These are phyloP conservation scores for Sander lucioperca DNA, from an alignment of 2,113 vertebrate genomes.

Conservation along the genomic window DNA sequence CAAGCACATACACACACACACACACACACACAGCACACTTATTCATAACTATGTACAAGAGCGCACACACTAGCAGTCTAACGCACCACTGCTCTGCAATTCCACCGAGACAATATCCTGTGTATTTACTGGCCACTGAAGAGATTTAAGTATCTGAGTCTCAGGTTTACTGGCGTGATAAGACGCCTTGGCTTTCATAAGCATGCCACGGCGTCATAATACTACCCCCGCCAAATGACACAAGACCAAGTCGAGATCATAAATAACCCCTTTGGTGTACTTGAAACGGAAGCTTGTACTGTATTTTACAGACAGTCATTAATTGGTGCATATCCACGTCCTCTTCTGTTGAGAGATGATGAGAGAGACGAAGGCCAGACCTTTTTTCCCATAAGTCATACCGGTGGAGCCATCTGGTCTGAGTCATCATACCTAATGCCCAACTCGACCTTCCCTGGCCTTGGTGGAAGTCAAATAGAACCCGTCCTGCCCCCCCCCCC, in stretches of 20 bases:
- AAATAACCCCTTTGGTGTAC: conserved; percentile 25
- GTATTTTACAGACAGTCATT: conserved; percentile 9
- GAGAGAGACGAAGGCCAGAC: conserved; percentile 25
- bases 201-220: conserved; percentile 44
- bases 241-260: conserved; percentile 24
- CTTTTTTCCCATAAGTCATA: conserved; percentile 28
- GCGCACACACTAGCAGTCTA: conserved; percentile 38
- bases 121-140: conserved; percentile 57
- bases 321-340: conserved; percentile 1
- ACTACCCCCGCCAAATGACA: conserved; percentile 27
- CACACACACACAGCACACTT: conserved; percentile 17
- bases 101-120: conserved; percentile 30
- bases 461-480: conserved; percentile 41
- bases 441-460: conserved; percentile 50
- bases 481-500: neutral
- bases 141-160: conserved; percentile 38
- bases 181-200: conserved; percentile 50
- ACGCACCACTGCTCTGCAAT: conserved; percentile 52
- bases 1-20: conserved; percentile 16
- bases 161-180: conserved; percentile 43
- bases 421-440: conserved; percentile 58
- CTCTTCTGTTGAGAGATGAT: conserved; percentile 16
- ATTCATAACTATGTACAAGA: conserved; percentile 48
- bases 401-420: conserved; percentile 45
- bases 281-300: conserved; percentile 23